Conservation (phyloP, 2,797 vertebrate genomes). For the Sebastiscus tertius region DNA sequence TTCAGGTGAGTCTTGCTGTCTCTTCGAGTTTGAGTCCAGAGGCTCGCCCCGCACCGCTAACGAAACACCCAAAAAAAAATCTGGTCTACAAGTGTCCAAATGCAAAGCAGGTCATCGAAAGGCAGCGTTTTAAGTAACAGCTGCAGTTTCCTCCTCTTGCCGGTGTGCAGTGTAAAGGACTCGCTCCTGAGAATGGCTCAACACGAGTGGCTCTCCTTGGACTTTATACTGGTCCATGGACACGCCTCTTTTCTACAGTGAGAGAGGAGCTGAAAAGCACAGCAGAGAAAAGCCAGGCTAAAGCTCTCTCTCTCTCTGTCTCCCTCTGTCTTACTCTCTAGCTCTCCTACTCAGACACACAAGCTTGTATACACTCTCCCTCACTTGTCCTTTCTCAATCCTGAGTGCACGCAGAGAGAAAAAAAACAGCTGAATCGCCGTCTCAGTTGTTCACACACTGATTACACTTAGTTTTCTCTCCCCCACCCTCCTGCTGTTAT, state of each 20-base stretch:
- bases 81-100: slow-evolving; percentile 66
- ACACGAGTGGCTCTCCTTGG: slow-evolving; percentile 75
- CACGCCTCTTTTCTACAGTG: slow-evolving; percentile 80
- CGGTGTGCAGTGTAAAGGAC: slow-evolving; percentile 64
- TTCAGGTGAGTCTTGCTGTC: slow-evolving; percentile 57
- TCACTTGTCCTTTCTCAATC: slow-evolving; percentile 56
- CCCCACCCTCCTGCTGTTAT: not conserved
- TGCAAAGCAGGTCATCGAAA: slow-evolving; percentile 55
- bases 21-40: slow-evolving; percentile 43
- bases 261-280: slow-evolving; percentile 77
- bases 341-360: slow-evolving; percentile 52
- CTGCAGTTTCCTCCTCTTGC: slow-evolving; percentile 64
- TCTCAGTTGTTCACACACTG: slow-evolving; percentile 37
- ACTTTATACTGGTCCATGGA: slow-evolving; percentile 82
- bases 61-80: slow-evolving; percentile 36
- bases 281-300: slow-evolving; percentile 75
- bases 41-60: slow-evolving; percentile 17
- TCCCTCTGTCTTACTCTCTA: slow-evolving; percentile 48
- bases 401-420: slow-evolving; percentile 51
- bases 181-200: slow-evolving; percentile 75
- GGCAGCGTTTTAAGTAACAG: slow-evolving; percentile 48
- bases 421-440: slow-evolving; percentile 47
- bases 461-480: slow-evolving; percentile 10
- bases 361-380: slow-evolving; percentile 49
- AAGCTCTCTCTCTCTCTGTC: slow-evolving; percentile 66